Evolutionary conservation across 2,888 invertebrate genomes (phyloP).

Genomic region (Drosophila lacicola): DNA sequence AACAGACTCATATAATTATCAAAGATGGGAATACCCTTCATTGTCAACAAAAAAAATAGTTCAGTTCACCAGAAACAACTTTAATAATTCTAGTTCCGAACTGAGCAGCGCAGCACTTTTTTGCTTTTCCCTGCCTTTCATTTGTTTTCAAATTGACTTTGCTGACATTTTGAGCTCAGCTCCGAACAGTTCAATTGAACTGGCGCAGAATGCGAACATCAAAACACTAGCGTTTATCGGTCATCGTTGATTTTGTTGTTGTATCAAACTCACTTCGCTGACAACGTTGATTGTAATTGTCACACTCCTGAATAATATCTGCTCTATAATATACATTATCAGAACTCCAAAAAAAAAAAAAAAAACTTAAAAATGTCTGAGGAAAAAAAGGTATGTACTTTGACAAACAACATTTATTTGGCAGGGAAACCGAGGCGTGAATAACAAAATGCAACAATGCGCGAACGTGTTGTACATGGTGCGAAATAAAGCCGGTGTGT

Average conservation of each 20-base stretch:
- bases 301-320: not conserved
- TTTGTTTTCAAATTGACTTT: no score
- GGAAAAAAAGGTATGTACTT: slow-evolving; percentile 10
- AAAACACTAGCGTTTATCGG: slow-evolving; percentile 4
- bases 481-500: slow-evolving; percentile 17
- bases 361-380: slow-evolving; percentile 1
- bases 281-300: not conserved
- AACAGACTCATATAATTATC: not conserved
- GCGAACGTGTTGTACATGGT: not conserved
- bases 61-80: not conserved
- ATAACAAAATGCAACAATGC: not conserved
- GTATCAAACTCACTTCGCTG: slow-evolving; percentile 3
- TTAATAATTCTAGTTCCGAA: not conserved
- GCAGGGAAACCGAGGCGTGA: not conserved
- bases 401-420: not conserved
- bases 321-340: not conserved
- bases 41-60: not conserved
- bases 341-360: not conserved
- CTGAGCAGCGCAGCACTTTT: not conserved
- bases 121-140: no score
- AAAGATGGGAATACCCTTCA: not conserved
- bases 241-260: slow-evolving; percentile 8
- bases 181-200: not conserved
- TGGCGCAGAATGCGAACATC: not conserved
- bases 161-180: not conserved